phyloP scores from a whole-genome alignment of 2,797 vertebrate species.

The Taeniopygia guttata region DNA sequence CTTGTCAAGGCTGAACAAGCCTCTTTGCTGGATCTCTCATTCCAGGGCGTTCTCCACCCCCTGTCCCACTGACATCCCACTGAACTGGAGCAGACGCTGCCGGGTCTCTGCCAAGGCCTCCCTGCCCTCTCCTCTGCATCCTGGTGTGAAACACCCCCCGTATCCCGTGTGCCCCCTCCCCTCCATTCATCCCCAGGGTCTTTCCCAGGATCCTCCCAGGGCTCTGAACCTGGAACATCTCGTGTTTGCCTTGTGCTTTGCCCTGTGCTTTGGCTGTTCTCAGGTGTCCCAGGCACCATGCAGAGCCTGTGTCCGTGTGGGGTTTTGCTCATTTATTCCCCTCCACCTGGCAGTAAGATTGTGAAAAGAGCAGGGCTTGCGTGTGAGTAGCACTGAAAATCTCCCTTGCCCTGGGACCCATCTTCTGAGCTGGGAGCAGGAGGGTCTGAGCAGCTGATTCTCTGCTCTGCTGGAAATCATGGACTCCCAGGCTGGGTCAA shows the following conservation, averaged over 20 bases:
- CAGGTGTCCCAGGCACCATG: accelerated
- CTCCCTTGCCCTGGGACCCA: background rate
- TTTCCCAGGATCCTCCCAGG: background rate
- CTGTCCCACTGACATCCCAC: background rate
- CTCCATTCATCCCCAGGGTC: background rate
- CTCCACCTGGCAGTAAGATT: background rate
- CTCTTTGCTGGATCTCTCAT: background rate
- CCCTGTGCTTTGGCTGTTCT: too few relatives aligned
- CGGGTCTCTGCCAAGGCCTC: background rate
- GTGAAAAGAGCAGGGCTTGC: background rate
- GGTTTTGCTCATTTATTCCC: background rate
- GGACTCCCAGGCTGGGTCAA: background rate
- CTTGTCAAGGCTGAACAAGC: background rate
- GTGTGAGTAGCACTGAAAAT: background rate
- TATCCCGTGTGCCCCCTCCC: accelerated
- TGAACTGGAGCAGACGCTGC: background rate
- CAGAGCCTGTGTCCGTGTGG: accelerated
- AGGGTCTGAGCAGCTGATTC: too few relatives aligned
- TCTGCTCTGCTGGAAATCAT: accelerated
- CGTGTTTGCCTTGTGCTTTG: background rate
- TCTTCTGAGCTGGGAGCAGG: background rate
- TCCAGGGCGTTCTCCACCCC: background rate
- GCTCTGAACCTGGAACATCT: background rate
- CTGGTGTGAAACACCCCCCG: background rate
- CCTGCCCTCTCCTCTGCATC: background rate